Base-by-base conservation (phyloP, 2,888 invertebrate species). In the Xiphydria camelus region DNA sequence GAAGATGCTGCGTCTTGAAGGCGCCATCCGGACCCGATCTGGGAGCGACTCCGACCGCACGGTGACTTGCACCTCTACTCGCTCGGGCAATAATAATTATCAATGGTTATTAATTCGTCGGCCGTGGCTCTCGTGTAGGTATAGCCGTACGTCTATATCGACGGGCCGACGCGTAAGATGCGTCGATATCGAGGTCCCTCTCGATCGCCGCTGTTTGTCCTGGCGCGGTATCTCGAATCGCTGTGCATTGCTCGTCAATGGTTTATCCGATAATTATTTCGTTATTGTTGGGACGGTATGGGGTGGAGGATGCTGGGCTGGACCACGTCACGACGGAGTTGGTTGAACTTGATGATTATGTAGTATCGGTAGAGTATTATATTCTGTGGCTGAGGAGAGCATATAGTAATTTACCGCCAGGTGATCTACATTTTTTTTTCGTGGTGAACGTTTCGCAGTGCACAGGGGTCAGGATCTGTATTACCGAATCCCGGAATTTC, bases 191-290 rank as follows among this genome's bases (percentile, higher is more conserved):
- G 29, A 29, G 12, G 29, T 29, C 12, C 29, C 29, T 29, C 10
- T n/a, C 17, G 29, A 29, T 29, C 12, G 29, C 7, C 29, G 12
- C 29, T 42, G 42, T 42, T 42, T 42, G 36, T 17, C 15, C 14
- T 12, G 10, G 18, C 10, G 9, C 20, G 5, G 17, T 15, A 42
- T 42, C 42, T 36, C 4, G 7, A 22, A 29, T 29, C 29, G 14
- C 12, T 7, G 12, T 12, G 29, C 29, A 10, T 14, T 6, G 29
- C 7, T 29, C 29, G 18, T 26, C 29, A 42, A 42, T 42, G 34
- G 35, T 42, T 42, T 20, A 14, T 5, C 3, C 29, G 18, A 37
- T 36, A 42, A 42, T 42, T 42, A 42, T 42, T 42, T 20, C 21
- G 26, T 42, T 37, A 37, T 42, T 34, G 35, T n/a, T n/a, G n/a